Conservation (phyloP, 2,113 vertebrate genomes). For the Callaeas wilsoni region DNA sequence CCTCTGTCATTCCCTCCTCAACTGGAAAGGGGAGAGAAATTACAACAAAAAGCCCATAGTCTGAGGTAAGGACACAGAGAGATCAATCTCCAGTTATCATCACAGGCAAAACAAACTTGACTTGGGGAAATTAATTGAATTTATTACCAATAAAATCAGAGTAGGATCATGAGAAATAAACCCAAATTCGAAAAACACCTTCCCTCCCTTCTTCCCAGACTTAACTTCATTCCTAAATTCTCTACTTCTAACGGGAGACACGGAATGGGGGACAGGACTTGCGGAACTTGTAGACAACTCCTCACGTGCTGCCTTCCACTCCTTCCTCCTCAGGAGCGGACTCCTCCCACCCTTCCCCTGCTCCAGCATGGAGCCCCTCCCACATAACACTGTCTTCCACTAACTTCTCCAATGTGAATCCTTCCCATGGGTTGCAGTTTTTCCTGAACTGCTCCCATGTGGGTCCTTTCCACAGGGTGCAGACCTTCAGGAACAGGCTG, state of each 20-base stretch:
- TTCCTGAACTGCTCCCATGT: background rate
- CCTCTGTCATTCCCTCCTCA: background rate
- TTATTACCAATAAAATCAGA: background rate
- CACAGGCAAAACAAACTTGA: background rate
- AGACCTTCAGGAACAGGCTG: background rate
- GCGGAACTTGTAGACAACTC: background rate
- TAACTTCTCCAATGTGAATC: background rate
- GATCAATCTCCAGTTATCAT: background rate
- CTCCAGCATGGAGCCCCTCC: background rate
- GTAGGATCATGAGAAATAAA: background rate
- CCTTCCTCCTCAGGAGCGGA: background rate
- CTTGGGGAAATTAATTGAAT: background rate
- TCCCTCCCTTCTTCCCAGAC: fast-evolving
- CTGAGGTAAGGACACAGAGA: background rate
- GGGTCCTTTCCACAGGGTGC: background rate
- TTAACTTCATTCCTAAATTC: background rate
- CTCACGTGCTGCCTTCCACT: fast-evolving
- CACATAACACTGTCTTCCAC: background rate
- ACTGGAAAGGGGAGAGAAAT: background rate
- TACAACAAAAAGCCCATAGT: background rate
- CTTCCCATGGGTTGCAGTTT: background rate
- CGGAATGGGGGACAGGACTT: background rate
- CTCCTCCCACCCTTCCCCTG: background rate
- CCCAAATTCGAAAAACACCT: background rate
- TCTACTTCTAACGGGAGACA: background rate